Percentiles rank a stretch among this genome's conserved stretches.
These are phyloP conservation scores for Rhogogaster chlorosoma DNA, from an alignment of 2,888 invertebrate species.

Conservation along the genomic window DNA sequence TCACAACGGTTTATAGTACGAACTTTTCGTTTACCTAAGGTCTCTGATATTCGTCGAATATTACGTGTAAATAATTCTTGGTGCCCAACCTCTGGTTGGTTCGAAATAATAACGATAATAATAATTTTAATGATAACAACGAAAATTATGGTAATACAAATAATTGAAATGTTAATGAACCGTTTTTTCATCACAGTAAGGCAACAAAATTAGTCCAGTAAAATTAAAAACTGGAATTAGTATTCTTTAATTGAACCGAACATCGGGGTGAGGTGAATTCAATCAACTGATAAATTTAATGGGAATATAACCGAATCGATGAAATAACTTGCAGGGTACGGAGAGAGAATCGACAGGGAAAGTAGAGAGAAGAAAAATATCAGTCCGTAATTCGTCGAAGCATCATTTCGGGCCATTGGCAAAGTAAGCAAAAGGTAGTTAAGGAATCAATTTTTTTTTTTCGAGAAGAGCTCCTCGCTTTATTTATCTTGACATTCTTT, in stretches of 20 bases:
- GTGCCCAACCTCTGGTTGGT: not conserved
- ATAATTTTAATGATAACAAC: not conserved
- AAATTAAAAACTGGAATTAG: not conserved
- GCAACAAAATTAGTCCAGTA: not conserved
- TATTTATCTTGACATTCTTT: not conserved
- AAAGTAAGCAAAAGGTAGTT: slow-evolving; percentile 36
- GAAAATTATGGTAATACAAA: not conserved
- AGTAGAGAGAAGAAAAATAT: not conserved
- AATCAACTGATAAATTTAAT: slow-evolving; percentile 13
- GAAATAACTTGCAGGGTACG: slow-evolving; percentile 53
- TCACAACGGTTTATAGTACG: slow-evolving; percentile 50
- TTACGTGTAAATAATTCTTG: not conserved
- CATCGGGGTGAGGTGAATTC: not conserved
- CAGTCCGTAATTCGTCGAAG: not conserved
- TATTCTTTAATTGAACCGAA: not conserved
- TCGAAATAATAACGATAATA: not conserved
- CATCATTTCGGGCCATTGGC: slow-evolving; percentile 38
- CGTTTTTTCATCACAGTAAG: not conserved
- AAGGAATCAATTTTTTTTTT: slow-evolving; percentile 30
- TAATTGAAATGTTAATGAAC: not conserved
- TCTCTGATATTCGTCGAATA: not conserved
- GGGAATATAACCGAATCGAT: slow-evolving; percentile 55
- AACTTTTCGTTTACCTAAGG: not conserved
- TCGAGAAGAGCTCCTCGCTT: not conserved
- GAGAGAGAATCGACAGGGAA: not conserved